Percentiles rank a stretch among this genome's conserved stretches.
phyloP scores from a whole-genome alignment of 2,113 vertebrate genomes.

The Meles meles region DNA sequence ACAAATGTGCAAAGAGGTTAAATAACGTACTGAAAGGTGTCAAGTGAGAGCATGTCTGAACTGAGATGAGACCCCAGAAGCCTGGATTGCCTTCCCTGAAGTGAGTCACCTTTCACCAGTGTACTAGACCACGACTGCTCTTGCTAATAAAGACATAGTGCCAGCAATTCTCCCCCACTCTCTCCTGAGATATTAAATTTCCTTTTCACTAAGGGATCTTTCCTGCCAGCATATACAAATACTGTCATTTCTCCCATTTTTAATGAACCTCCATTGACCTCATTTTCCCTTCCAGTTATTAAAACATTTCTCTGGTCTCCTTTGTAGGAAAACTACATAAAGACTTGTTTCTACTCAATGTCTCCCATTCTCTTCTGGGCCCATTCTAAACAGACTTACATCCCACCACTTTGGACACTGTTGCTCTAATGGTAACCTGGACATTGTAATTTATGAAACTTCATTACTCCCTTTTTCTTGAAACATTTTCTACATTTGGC shows the following conservation, averaged over 20 bases:
- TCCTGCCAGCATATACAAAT: neutral
- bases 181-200: neutral
- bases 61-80: neutral
- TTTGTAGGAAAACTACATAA: neutral
- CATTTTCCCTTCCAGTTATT: neutral
- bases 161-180: accelerated
- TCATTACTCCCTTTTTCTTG: neutral
- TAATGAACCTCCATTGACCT: neutral
- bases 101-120: accelerated
- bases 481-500: neutral
- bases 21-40: neutral
- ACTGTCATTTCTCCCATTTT: neutral
- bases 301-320: neutral
- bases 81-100: neutral
- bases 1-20: neutral
- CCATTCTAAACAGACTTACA: neutral
- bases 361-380: neutral
- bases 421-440: neutral
- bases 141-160: neutral
- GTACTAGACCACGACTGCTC: neutral
- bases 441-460: accelerated
- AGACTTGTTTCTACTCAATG: neutral
- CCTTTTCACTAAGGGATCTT: neutral
- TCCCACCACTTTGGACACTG: neutral
- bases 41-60: neutral